Evolutionary conservation across 2,113 vertebrate genomes (phyloP).

Genomic region (Tupaia chinensis): DNA sequence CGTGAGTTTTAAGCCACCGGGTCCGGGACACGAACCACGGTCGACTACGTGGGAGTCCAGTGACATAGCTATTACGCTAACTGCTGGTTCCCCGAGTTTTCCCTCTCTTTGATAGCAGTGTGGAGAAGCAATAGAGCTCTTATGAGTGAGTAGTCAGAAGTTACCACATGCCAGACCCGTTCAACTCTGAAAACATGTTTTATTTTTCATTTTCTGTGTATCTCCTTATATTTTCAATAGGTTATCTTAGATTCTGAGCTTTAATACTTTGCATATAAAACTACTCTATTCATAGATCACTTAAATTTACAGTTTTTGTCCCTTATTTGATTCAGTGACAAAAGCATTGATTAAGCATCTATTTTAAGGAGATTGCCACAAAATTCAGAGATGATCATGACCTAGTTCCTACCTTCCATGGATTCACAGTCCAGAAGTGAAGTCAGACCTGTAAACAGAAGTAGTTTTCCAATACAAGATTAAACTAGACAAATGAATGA

Average conservation of each 20-base stretch:
- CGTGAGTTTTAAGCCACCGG: too few species aligned
- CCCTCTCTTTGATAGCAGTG: neutral
- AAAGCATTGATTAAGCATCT: neutral
- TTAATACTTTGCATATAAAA: neutral
- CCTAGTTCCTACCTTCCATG: neutral
- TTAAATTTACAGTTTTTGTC: slow-evolving; percentile 23
- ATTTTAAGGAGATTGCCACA: neutral
- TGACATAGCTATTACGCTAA: too few species aligned
- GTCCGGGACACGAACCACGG: too few species aligned
- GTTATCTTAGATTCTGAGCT: slow-evolving; percentile 5
- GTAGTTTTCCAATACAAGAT: neutral
- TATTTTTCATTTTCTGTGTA: neutral
- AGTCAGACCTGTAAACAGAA: neutral
- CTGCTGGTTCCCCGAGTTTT: neutral
- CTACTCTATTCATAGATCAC: neutral
- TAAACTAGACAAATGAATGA: neutral
- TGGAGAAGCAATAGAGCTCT: too few species aligned
- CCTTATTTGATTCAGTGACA: slow-evolving; percentile 43
- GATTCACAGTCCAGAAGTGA: neutral
- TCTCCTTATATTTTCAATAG: slow-evolving; percentile 21
- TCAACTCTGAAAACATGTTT: neutral
- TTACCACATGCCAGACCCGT: neutral
- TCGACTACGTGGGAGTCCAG: too few species aligned
- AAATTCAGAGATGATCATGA: slow-evolving; percentile 4
- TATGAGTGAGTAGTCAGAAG: neutral